Base-by-base conservation (phyloP, 2,113 vertebrate genomes). In the Shinisaurus crocodilurus region DNA sequence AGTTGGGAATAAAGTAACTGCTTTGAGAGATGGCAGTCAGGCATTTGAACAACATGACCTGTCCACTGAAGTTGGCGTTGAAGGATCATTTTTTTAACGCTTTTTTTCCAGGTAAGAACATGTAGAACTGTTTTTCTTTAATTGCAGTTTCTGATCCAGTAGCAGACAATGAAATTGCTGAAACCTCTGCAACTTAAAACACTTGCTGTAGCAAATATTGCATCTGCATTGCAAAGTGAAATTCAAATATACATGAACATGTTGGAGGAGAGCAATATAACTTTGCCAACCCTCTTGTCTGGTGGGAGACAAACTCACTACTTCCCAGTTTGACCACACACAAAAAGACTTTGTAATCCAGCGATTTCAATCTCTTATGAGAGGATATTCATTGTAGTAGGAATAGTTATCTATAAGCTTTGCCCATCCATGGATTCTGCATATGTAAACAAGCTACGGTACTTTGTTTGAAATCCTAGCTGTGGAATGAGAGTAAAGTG, bases 401-500 rank as follows among this genome's bases (percentile, higher is more conserved):
- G 9, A 80, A 50, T 80, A 10, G 32, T 70, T 72, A n/a, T 82
- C 50, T 57, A 57, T 70, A 70, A 72, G 79, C 25, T 88, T 69
- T 54, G 45, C 16, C 79, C 67, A 57, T 82, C 34, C 77, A 88
- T 88, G n/a, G 27, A 82, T 72, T 40, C 48, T 29, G 8, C 20
- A 40, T 76, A 75, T 60, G 50, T 60, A 75, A 76, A 43, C 48
- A 72, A 86, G 37, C 48, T n/a, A n/a, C n/a, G n/a, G n/a, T 54
- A 54, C 43, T 70, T 86, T 74, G 15, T 85, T 72, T 74, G n/a
- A 86, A 86, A 86, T 86, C n/a, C 34, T 75, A 23, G 34, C n/a
- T 27, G 25, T 23, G 76, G 69, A 75, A 54, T 85, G 8, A 50
- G n/a, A 86, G 18, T 5, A 40, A 72, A 25, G 50, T 43, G n/a